These are phyloP conservation scores for Pseudanteris insignis DNA, from an alignment of 2,888 invertebrate genomes.

Conservation along the genomic window DNA sequence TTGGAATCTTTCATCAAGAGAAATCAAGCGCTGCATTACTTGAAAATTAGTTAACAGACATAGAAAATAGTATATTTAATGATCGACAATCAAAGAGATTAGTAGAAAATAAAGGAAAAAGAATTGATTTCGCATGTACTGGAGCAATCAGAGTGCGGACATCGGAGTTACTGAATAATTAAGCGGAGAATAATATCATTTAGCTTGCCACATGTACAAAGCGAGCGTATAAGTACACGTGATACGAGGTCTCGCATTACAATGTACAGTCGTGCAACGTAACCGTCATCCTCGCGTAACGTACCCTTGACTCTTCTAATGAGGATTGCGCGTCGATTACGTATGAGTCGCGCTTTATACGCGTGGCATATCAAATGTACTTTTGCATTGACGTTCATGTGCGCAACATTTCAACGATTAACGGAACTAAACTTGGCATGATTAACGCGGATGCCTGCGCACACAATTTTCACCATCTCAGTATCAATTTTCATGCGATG, in stretches of 20 bases:
- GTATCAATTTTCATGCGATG: too few species aligned
- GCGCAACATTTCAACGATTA: slow-evolving; percentile 14
- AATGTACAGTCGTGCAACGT: slow-evolving; percentile 48
- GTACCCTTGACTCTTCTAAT: slow-evolving; percentile 62
- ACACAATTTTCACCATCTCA: too few species aligned
- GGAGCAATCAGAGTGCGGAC: too few species aligned
- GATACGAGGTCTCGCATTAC: slow-evolving; percentile 48
- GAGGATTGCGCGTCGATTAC: slow-evolving; percentile 58
- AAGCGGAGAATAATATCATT: slow-evolving; percentile 22
- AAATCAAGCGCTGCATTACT: too few species aligned
- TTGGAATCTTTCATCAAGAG: too few species aligned
- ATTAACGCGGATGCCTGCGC: too few species aligned
- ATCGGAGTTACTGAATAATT: slow-evolving; percentile 23
- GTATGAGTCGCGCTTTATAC: slow-evolving; percentile 50
- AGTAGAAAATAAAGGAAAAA: too few species aligned
- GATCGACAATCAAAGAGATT: too few species aligned
- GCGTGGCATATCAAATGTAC: slow-evolving; percentile 37
- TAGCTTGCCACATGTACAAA: slow-evolving; percentile 22
- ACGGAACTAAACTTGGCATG: too few species aligned
- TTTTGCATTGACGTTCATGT: slow-evolving; percentile 25
- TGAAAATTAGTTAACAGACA: too few species aligned
- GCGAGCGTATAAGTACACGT: slow-evolving; percentile 34
- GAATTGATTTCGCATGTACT: too few species aligned
- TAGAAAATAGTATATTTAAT: too few species aligned
- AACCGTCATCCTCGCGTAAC: slow-evolving; percentile 57